Conservation (phyloP, 1,140 invertebrate species). For the Pseudomyrmex pallidus region DNA sequence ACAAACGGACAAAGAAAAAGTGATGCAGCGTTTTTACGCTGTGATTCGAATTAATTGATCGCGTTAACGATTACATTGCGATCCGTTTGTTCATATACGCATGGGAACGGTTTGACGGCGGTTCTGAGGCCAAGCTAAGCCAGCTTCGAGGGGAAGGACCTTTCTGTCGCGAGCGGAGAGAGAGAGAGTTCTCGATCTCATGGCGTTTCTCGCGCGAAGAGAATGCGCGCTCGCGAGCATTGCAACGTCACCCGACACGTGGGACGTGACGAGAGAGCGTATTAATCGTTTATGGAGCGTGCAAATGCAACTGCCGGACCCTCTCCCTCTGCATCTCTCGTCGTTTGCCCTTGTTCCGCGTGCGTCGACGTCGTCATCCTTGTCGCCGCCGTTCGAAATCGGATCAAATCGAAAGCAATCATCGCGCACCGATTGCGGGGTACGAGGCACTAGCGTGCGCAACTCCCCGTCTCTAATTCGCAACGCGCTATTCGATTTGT, state of each 20-base stretch:
- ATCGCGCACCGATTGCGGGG: conserved; percentile 28
- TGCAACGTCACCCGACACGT: conserved; percentile 63
- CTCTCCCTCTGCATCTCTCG: not conserved
- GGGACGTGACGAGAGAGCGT: conserved; percentile 71
- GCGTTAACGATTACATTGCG: not conserved
- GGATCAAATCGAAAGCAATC: conserved; percentile 61
- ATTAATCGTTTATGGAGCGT: conserved; percentile 72
- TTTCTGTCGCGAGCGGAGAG: conserved; percentile 22
- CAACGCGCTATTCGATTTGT: conserved; percentile 35
- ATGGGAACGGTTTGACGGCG: not conserved
- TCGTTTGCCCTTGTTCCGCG: not conserved
- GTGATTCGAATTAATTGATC: not conserved
- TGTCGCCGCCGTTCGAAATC: conserved; percentile 34
- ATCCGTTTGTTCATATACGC: not conserved
- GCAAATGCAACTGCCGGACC: conserved; percentile 52
- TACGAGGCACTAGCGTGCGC: not conserved
- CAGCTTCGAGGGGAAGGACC: conserved; percentile 23
- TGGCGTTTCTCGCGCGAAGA: conserved; percentile 4
- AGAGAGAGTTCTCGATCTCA: conserved; percentile 29
- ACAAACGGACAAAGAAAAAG: not conserved
- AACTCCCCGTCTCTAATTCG: conserved; percentile 7
- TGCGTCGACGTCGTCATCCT: conserved; percentile 14
- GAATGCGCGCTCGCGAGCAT: conserved; percentile 26
- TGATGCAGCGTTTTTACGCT: too few species aligned
- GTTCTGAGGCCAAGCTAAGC: not conserved